Percentiles rank a stretch among this genome's conserved stretches.
These are phyloP conservation scores for Channallabes apus DNA, from an alignment of 2,797 vertebrate species.

Conservation along the genomic window DNA sequence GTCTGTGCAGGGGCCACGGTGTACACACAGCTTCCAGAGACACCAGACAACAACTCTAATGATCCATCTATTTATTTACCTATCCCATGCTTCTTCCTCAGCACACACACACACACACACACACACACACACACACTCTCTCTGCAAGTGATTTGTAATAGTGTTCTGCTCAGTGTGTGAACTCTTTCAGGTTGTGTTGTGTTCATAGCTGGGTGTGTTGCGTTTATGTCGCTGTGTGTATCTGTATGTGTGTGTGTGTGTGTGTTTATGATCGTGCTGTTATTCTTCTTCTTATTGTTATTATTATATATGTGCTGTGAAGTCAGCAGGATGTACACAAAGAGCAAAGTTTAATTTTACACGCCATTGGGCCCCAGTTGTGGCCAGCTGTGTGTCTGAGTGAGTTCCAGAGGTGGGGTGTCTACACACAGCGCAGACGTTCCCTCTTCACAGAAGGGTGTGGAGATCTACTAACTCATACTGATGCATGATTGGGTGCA, in stretches of 20 bases:
- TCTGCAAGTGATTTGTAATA: not conserved
- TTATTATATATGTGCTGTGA: constrained; percentile 60
- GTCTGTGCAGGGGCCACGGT: not conserved
- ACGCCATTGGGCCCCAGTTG: constrained; percentile 71
- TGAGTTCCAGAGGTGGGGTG: constrained; percentile 3
- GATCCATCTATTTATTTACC: too few species aligned
- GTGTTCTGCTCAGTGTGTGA: constrained; percentile 28
- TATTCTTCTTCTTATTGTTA: constrained; percentile 55
- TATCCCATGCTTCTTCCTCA: not conserved
- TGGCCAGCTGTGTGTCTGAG: constrained; percentile 42
- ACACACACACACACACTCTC: too few species aligned
- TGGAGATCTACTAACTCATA: too few species aligned
- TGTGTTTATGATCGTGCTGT: constrained; percentile 69
- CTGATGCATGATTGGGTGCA: too few species aligned
- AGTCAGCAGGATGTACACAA: constrained; percentile 66
- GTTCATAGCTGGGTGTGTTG: not conserved
- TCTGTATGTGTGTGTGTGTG: not conserved
- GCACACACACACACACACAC: not conserved
- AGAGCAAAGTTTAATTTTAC: constrained; percentile 78
- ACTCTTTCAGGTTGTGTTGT: not conserved
- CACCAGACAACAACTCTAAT: not conserved
- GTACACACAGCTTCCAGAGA: not conserved
- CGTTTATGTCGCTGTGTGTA: not conserved
- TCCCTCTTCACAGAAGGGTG: too few species aligned
- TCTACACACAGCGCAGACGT: not conserved